phyloP scores from a whole-genome alignment of 2,797 vertebrate species.

The Sebastes trivittatus region DNA sequence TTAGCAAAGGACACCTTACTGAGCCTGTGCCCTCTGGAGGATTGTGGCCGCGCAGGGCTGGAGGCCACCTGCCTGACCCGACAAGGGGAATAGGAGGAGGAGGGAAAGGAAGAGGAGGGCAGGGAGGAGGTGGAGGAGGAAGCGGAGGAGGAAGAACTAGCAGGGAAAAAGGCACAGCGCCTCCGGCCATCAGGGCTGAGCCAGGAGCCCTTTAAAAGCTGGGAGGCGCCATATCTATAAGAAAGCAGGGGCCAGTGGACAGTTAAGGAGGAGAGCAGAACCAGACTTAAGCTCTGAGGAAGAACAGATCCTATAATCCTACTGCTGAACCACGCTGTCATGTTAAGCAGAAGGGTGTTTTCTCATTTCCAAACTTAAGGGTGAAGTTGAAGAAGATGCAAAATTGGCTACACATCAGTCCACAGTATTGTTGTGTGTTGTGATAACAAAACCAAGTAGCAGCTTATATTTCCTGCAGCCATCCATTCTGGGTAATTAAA shows the following conservation, averaged over 20 bases:
- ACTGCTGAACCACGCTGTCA: conserved; percentile 17
- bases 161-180: conserved; percentile 64
- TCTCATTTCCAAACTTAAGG: neutral
- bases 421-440: neutral
- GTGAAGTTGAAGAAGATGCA: neutral
- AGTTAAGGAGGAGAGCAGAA: conserved; percentile 58
- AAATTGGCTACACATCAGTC: conserved; percentile 22
- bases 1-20: conserved; percentile 81
- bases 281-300: conserved; percentile 43
- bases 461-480: conserved; percentile 39
- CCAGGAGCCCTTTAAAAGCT: conserved; percentile 63
- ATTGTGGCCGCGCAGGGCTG: conserved; percentile 72
- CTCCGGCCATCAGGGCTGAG: conserved; percentile 73
- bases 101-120: conserved; percentile 64
- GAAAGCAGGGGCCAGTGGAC: conserved; percentile 72
- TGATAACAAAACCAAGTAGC: conserved; percentile 26
- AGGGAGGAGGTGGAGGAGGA: conserved; percentile 69
- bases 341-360: neutral
- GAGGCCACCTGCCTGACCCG: conserved; percentile 75
- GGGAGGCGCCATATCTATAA: conserved; percentile 75
- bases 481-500: conserved; percentile 59
- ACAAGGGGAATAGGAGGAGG: conserved; percentile 49
- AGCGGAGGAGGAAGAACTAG: conserved; percentile 76
- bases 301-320: conserved; percentile 54
- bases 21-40: conserved; percentile 80